Evolutionary conservation across 2,888 invertebrate genomes (phyloP).

Genomic region (Nephrotoma appendiculata): DNA sequence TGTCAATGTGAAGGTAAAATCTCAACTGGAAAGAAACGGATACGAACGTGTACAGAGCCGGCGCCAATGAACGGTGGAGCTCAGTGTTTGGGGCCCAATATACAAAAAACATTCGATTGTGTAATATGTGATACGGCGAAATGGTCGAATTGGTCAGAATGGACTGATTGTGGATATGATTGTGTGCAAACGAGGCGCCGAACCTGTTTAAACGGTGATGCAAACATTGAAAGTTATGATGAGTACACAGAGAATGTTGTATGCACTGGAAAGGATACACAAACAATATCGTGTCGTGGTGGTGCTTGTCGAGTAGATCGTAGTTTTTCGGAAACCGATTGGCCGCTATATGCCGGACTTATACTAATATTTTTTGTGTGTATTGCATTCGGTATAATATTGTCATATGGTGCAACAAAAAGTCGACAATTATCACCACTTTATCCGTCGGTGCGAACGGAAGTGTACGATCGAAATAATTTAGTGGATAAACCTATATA

Average conservation of each 20-base stretch:
- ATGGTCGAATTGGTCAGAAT: slow-evolving; percentile 86
- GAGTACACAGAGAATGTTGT: slow-evolving; percentile 11
- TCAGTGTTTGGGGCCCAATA: slow-evolving; percentile 60
- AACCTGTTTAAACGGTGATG: slow-evolving; percentile 39
- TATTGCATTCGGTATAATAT: slow-evolving; percentile 23
- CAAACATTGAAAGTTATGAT: slow-evolving; percentile 17
- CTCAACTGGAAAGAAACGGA: slow-evolving; percentile 60
- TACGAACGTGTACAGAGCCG: slow-evolving; percentile 67
- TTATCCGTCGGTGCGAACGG: neutral
- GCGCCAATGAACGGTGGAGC: slow-evolving; percentile 75
- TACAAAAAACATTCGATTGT: slow-evolving; percentile 63
- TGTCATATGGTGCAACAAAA: neutral
- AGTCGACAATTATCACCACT: neutral
- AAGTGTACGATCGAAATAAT: neutral
- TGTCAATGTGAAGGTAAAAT: slow-evolving; percentile 59
- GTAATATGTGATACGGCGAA: slow-evolving; percentile 40
- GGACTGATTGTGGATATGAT: slow-evolving; percentile 83
- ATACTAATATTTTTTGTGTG: slow-evolving; percentile 28
- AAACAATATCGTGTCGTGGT: slow-evolving; percentile 37
- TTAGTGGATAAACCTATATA: neutral
- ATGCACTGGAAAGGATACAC: slow-evolving; percentile 38
- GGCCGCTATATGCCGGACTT: slow-evolving; percentile 29
- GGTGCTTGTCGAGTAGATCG: slow-evolving; percentile 32
- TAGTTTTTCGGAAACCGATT: slow-evolving; percentile 26
- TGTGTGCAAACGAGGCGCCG: slow-evolving; percentile 74